These are phyloP conservation scores for Cryptus viduatorius DNA, from an alignment of 2,888 invertebrate species.

Conservation along the genomic window DNA sequence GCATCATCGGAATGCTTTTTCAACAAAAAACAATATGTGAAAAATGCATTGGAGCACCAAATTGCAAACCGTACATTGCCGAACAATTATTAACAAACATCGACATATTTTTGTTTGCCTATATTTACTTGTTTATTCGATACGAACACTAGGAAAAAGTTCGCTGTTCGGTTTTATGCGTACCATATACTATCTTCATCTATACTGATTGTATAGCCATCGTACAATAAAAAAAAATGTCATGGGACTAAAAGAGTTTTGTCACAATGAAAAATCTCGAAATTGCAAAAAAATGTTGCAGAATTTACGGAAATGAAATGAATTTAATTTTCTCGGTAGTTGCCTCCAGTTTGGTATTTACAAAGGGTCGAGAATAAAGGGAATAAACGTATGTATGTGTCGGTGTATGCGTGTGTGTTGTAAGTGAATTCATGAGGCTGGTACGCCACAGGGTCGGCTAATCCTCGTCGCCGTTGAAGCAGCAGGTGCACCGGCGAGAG, in stretches of 20 bases:
- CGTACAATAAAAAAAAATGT: not conserved
- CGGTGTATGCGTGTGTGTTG: not conserved
- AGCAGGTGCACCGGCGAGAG: constrained; percentile 54
- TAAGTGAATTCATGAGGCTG: constrained; percentile 5
- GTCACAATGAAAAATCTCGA: not conserved
- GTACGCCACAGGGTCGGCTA: not conserved
- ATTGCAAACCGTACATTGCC: not conserved
- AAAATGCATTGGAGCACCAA: not conserved
- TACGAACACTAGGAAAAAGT: not conserved
- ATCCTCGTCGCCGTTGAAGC: constrained; percentile 11
- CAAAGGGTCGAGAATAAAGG: not conserved
- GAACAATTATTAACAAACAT: not conserved
- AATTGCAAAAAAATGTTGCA: not conserved
- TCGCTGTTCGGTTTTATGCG: not conserved
- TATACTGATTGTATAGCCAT: not conserved
- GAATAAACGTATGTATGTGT: not conserved
- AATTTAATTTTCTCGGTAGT: constrained; percentile 6
- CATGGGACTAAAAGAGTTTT: not conserved
- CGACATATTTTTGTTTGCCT: not conserved
- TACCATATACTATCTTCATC: not conserved
- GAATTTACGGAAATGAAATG: not conserved
- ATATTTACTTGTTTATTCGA: not conserved
- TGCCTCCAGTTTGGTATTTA: not conserved
- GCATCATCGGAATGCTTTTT: not conserved
- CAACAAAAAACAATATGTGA: not conserved